Percentiles rank a stretch among this genome's conserved stretches.
phyloP scores from a whole-genome alignment of 2,797 vertebrate species.

The Oreortyx pictus region DNA sequence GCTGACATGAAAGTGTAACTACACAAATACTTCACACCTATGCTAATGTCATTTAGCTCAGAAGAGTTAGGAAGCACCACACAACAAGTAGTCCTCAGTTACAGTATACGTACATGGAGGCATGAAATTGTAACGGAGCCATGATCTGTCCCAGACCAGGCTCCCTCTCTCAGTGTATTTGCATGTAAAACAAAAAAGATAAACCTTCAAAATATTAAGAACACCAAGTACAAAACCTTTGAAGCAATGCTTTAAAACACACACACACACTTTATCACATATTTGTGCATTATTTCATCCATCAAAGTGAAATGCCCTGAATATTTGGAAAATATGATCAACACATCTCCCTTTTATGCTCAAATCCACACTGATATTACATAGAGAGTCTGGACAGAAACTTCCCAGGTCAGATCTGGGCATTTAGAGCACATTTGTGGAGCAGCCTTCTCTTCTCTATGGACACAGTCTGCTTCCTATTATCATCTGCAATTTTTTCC shows the following conservation, averaged over 20 bases:
- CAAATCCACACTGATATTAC: neutral
- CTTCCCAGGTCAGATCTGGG: neutral
- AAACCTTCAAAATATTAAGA: constrained; percentile 37
- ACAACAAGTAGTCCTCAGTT: neutral
- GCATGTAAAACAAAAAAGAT: constrained; percentile 23
- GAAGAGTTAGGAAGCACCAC: neutral
- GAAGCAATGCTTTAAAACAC: constrained; percentile 7
- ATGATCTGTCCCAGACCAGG: neutral
- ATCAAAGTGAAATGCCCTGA: neutral
- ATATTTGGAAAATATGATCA: neutral
- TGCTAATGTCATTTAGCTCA: neutral
- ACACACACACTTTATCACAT: neutral
- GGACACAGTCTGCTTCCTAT: neutral
- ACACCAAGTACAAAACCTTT: neutral
- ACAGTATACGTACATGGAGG: neutral
- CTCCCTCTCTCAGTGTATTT: neutral
- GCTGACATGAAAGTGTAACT: constrained; percentile 4
- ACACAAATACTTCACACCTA: neutral
- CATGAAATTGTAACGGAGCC: neutral
- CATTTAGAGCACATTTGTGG: neutral
- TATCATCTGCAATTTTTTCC: neutral
- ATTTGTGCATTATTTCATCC: constrained; percentile 25
- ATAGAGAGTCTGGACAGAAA: neutral
- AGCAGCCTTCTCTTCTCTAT: neutral
- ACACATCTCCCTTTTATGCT: neutral